These are phyloP conservation scores for Myrmecobius fasciatus DNA, from an alignment of 2,113 vertebrate species.

Conservation along the genomic window DNA sequence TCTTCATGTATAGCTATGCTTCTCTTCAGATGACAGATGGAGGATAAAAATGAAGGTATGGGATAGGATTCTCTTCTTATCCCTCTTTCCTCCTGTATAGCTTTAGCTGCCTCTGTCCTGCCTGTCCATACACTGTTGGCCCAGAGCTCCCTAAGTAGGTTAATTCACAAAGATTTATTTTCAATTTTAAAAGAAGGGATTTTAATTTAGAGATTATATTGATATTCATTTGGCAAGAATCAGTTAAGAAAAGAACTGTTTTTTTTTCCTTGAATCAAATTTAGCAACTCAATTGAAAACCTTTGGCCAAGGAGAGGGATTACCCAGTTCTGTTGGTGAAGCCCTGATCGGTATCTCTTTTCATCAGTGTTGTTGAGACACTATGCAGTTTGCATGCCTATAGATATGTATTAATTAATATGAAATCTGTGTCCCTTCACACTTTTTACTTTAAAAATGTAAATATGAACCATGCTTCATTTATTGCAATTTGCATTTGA, in stretches of 20 bases:
- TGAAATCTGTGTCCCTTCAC: background rate
- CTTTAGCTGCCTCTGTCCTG: background rate
- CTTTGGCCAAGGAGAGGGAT: background rate
- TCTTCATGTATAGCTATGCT: background rate
- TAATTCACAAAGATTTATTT: background rate
- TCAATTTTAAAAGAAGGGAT: background rate
- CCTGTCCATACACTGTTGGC: background rate
- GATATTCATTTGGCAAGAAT: background rate
- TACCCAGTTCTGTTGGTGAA: background rate
- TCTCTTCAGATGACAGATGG: background rate
- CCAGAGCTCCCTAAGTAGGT: background rate
- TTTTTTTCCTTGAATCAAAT: background rate
- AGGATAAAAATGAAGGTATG: background rate
- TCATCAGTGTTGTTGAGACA: background rate
- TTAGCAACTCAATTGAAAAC: background rate
- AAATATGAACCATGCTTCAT: background rate
- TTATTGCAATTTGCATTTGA: constrained; percentile 19
- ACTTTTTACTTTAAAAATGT: constrained; percentile 12
- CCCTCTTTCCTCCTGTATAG: background rate
- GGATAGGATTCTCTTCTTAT: background rate
- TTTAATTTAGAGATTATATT: background rate
- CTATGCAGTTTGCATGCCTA: constrained; percentile 10
- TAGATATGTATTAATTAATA: background rate
- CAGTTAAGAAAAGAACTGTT: background rate
- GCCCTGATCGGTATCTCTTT: background rate